Percentiles rank a stretch among this genome's conserved stretches.
Conservation (phyloP, 2,888 invertebrate species). For the Melipona bicolor region DNA sequence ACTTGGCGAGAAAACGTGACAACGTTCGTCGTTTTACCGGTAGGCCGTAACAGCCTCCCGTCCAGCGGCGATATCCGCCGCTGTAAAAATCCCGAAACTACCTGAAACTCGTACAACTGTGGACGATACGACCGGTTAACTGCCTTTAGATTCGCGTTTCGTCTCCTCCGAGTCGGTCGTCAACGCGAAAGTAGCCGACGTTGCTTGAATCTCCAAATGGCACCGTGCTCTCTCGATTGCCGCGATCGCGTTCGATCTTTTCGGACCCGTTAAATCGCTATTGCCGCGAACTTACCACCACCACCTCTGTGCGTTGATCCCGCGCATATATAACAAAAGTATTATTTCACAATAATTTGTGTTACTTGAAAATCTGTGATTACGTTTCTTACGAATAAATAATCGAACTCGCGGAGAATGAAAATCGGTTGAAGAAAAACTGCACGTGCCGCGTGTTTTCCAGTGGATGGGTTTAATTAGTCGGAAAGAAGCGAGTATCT, state of each 20-base stretch:
- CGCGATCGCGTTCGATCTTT: constrained; percentile 7
- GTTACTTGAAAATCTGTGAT: no score
- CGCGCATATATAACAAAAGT: no score
- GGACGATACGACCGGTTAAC: constrained; percentile 18
- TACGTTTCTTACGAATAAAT: background rate
- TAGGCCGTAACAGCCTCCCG: background rate
- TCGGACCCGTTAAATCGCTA: background rate
- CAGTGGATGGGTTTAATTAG: constrained; percentile 59
- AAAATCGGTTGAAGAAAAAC: background rate
- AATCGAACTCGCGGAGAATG: background rate
- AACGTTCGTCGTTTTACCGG: constrained; percentile 10
- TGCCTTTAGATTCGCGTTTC: constrained; percentile 26
- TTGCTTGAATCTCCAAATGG: background rate
- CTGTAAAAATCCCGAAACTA: constrained; percentile 43
- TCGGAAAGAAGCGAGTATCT: constrained; percentile 30
- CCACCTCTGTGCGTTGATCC: no score
- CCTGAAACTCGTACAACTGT: constrained; percentile 37
- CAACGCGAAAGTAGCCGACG: background rate
- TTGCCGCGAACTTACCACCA: no score
- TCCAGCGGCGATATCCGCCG: constrained; percentile 21
- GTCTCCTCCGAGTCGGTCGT: background rate
- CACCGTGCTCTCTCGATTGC: background rate
- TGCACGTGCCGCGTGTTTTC: constrained; percentile 21
- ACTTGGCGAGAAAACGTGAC: constrained; percentile 30
- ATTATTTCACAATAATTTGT: no score